These are phyloP conservation scores for Synanthedon vespiformis DNA, from an alignment of 2,888 invertebrate species.

Conservation along the genomic window DNA sequence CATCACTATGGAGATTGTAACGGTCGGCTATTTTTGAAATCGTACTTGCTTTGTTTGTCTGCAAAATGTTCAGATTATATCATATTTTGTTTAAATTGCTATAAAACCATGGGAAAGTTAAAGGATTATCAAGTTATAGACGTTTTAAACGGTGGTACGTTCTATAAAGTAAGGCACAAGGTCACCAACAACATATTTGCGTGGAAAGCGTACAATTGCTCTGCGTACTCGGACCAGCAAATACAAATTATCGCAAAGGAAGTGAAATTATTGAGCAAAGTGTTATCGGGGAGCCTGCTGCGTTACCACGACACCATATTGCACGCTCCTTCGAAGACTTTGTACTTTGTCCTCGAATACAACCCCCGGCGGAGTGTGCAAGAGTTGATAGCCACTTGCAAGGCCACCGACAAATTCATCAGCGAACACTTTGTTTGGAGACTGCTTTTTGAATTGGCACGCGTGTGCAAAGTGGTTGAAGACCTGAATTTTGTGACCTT, in stretches of 20 bases:
- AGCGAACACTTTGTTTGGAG: constrained; percentile 56
- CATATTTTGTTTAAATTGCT: constrained; percentile 8
- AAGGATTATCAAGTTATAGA: constrained; percentile 65
- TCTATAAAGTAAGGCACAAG: constrained; percentile 67
- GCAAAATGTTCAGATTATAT: constrained; percentile 45
- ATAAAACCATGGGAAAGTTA: constrained; percentile 51
- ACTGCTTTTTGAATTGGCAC: constrained; percentile 46
- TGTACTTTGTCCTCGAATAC: constrained; percentile 61
- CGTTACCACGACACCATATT: constrained; percentile 59
- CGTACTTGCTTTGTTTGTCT: constrained; percentile 50
- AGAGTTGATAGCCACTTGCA: constrained; percentile 39
- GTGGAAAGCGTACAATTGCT: constrained; percentile 64
- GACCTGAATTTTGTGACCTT: constrained; percentile 32
- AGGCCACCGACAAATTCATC: constrained; percentile 35
- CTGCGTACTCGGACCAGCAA: constrained; percentile 48
- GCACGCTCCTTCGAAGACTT: constrained; percentile 55
- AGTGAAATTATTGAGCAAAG: constrained; percentile 52
- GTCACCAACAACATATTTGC: constrained; percentile 61
- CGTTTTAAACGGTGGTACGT: constrained; percentile 58
- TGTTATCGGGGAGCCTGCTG: constrained; percentile 40
- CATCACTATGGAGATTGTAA: constrained; percentile 16
- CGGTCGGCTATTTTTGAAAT: constrained; percentile 46
- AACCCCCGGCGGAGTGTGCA: constrained; percentile 47
- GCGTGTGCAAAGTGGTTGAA: constrained; percentile 35
- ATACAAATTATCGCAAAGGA: constrained; percentile 54